These are phyloP conservation scores for Nycticorax nycticorax DNA, from an alignment of 2,113 vertebrate species.

Conservation along the genomic window DNA sequence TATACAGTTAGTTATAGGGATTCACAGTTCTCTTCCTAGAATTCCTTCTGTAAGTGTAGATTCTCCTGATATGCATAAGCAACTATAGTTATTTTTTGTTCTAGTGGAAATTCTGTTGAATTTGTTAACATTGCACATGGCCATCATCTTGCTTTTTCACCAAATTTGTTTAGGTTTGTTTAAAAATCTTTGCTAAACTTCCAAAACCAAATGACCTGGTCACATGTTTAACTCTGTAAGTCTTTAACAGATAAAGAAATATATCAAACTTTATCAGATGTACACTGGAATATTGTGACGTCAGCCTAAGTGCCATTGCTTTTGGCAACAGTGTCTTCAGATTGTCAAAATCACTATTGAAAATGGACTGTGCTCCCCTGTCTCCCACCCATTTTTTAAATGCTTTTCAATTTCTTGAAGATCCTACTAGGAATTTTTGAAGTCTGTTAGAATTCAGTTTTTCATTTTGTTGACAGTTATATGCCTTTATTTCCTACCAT, in stretches of 20 bases:
- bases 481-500: neutral
- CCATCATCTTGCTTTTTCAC: neutral
- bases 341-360: neutral
- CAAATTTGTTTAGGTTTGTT: neutral
- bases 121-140: neutral
- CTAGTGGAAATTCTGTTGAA: neutral
- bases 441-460: neutral
- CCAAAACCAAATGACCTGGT: neutral
- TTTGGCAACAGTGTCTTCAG: neutral
- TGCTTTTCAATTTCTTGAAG: neutral
- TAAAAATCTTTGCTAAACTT: neutral
- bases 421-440: neutral
- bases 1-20: neutral
- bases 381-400: neutral
- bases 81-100: neutral
- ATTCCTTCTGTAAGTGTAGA: neutral
- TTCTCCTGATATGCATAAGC: neutral
- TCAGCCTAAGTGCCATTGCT: neutral
- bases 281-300: neutral
- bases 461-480: neutral
- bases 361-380: neutral
- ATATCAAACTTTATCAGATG: neutral
- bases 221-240: neutral
- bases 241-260: neutral
- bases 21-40: neutral